These are phyloP conservation scores for Leptinotarsa texana DNA, from an alignment of 1,140 invertebrate species.

Conservation along the genomic window DNA sequence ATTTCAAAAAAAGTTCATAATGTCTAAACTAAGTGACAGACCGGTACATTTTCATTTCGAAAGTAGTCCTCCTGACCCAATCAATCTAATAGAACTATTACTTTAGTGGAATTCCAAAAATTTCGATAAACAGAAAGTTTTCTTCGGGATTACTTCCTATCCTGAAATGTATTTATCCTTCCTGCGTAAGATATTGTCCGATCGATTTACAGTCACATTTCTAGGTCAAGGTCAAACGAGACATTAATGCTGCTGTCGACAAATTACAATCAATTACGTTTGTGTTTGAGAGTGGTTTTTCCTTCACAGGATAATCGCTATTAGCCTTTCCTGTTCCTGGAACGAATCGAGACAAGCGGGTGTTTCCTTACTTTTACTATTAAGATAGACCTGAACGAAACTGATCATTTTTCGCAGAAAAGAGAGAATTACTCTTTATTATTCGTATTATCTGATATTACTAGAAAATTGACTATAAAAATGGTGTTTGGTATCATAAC, in stretches of 20 bases:
- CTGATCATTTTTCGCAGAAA: too few relatives aligned
- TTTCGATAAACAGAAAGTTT: background rate
- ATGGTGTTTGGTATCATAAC: too few relatives aligned
- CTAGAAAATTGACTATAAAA: too few relatives aligned
- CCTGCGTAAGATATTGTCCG: background rate
- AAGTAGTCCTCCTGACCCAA: background rate
- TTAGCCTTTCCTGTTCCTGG: background rate
- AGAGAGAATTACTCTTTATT: too few relatives aligned
- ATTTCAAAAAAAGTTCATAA: too few relatives aligned
- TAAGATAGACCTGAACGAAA: background rate
- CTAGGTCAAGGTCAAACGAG: slow-evolving; percentile 11
- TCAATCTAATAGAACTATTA: background rate
- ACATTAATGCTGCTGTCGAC: slow-evolving; percentile 8
- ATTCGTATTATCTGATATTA: too few relatives aligned
- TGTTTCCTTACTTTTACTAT: background rate
- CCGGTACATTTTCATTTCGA: too few relatives aligned
- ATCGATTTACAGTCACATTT: slow-evolving; percentile 5
- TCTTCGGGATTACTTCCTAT: background rate
- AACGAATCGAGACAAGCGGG: background rate
- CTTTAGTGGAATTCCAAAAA: background rate
- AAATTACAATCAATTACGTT: slow-evolving; percentile 17
- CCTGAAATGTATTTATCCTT: background rate
- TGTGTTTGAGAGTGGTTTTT: slow-evolving; percentile 9
- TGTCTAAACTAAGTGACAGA: too few relatives aligned
- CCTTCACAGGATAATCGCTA: background rate